Evolutionary conservation across 2,797 vertebrate genomes (phyloP).

Genomic region (Sibirionetta formosa): DNA sequence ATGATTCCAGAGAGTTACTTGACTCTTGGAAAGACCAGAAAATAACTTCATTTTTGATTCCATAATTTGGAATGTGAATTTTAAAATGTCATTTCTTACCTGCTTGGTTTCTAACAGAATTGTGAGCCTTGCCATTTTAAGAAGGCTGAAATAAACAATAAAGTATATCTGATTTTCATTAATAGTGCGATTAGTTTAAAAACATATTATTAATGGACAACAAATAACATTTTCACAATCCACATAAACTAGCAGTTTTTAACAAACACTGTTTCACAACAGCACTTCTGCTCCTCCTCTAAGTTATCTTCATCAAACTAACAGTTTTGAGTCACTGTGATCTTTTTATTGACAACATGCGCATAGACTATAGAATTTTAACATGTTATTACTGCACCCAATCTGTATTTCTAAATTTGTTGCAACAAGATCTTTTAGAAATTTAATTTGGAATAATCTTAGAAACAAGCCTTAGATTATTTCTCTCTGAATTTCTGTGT

Average conservation of each 20-base stretch:
- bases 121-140: not conserved
- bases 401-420: not conserved
- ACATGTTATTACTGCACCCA: fast-evolving
- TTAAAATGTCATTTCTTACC: not conserved
- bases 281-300: not conserved
- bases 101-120: not conserved
- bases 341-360: not conserved
- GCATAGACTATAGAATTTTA: not conserved
- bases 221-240: not conserved
- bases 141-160: not conserved
- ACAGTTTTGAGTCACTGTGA: not conserved
- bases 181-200: not conserved
- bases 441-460: not conserved
- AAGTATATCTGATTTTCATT: not conserved
- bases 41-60: not conserved
- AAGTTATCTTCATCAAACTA: not conserved
- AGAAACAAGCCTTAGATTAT: not conserved
- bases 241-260: not conserved
- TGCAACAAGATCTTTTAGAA: not conserved
- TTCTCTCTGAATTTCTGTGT: not conserved
- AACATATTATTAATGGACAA: not conserved
- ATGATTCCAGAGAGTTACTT: not conserved
- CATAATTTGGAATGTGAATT: not conserved
- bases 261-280: not conserved
- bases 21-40: not conserved